Evolutionary conservation across 2,888 invertebrate species (phyloP).

Genomic region (Sminthurides aquaticus): DNA sequence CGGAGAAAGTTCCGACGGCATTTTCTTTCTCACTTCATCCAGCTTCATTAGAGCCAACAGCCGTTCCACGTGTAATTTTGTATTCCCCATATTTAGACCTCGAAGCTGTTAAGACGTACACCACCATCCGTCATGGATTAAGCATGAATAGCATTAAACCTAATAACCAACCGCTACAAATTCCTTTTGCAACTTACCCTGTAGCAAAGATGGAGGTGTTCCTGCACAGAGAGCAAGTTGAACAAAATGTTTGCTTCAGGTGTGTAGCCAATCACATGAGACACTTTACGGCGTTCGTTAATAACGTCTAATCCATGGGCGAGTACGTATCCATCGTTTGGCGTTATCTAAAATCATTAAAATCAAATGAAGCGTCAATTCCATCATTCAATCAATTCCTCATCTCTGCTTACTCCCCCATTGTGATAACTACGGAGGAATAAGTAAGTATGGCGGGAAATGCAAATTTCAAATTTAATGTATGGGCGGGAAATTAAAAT

Average conservation of each 20-base stretch:
- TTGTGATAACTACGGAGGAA: too few species aligned
- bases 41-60: constrained; percentile 27
- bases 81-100: constrained; percentile 26
- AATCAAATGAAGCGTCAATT: neutral
- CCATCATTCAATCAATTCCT: neutral
- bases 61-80: constrained; percentile 16
- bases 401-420: too few species aligned
- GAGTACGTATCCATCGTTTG: constrained; percentile 29
- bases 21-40: constrained; percentile 19
- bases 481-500: too few species aligned
- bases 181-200: constrained; percentile 17
- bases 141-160: too few species aligned
- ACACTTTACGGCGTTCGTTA: constrained; percentile 18
- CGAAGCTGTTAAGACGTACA: too few species aligned
- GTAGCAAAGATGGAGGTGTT: constrained; percentile 34
- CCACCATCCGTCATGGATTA: too few species aligned
- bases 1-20: constrained; percentile 24
- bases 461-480: too few species aligned
- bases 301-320: constrained; percentile 29
- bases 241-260: constrained; percentile 32
- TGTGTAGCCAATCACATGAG: constrained; percentile 30
- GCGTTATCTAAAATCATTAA: constrained; percentile 9
- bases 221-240: constrained; percentile 33
- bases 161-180: constrained; percentile 22
- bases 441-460: too few species aligned